A percentile compares a stretch with the other conserved stretches of the same genome.
These are phyloP conservation scores for Brachystomella parvula DNA, from an alignment of 1,140 invertebrate genomes.

Conservation along the genomic window DNA sequence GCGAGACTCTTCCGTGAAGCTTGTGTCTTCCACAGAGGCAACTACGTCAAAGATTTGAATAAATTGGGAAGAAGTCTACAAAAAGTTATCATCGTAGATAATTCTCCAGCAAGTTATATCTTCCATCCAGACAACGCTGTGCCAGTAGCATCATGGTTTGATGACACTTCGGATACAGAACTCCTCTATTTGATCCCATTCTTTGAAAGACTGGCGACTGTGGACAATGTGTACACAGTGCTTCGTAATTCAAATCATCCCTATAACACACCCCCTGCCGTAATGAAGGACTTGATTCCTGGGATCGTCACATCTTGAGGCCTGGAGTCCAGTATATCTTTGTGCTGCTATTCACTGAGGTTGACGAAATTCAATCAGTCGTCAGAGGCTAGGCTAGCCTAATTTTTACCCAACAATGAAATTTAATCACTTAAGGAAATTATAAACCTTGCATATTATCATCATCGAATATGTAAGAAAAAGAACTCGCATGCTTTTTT, in stretches of 20 bases:
- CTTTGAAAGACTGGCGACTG: slow-evolving; percentile 88
- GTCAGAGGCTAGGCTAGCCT: too few relatives aligned
- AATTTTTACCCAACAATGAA: too few relatives aligned
- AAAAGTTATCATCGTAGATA: slow-evolving; percentile 97
- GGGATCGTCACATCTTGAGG: background rate
- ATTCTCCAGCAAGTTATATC: slow-evolving; percentile 98
- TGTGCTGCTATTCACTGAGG: too few relatives aligned
- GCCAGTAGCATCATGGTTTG: slow-evolving; percentile 94
- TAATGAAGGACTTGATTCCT: background rate
- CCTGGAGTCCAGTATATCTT: too few relatives aligned
- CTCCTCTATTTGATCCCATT: slow-evolving; percentile 89
- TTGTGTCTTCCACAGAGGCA: slow-evolving; percentile 98
- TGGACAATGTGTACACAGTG: slow-evolving; percentile 87
- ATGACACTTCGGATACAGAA: slow-evolving; percentile 92
- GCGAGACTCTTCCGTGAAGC: slow-evolving; percentile 96
- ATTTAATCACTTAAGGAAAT: too few relatives aligned
- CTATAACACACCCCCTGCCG: slow-evolving; percentile 48
- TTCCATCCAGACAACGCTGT: slow-evolving; percentile 82
- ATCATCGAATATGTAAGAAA: too few relatives aligned
- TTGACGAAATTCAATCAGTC: too few relatives aligned
- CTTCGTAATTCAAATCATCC: slow-evolving; percentile 81
- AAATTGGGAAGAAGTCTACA: slow-evolving; percentile 91
- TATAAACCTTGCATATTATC: too few relatives aligned
- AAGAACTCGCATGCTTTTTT: too few relatives aligned
- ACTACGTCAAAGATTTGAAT: slow-evolving; percentile 99